These are phyloP conservation scores for Rhinella marina DNA, from an alignment of 2,797 vertebrate species.

Conservation along the genomic window DNA sequence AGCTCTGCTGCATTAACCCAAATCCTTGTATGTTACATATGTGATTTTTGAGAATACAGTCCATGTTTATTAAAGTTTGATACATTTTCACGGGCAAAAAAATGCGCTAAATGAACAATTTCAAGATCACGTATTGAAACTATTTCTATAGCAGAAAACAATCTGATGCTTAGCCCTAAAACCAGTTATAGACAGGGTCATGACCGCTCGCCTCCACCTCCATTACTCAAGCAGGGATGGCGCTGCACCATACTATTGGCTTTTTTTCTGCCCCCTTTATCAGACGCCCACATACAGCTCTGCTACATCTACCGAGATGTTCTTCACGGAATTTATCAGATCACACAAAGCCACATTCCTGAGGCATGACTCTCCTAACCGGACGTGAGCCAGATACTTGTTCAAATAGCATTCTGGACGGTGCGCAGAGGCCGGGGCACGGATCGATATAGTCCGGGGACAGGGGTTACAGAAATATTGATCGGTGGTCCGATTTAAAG, in stretches of 20 bases:
- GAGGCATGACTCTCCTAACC: not conserved
- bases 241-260: not conserved
- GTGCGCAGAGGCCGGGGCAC: not conserved
- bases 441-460: not conserved
- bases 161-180: not conserved
- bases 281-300: constrained; percentile 5
- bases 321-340: constrained; percentile 45
- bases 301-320: not conserved
- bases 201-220: not conserved
- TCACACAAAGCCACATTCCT: constrained; percentile 42
- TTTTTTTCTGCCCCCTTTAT: constrained; percentile 6
- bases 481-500: not conserved
- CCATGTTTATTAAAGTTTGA: too few species aligned
- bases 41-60: too few species aligned
- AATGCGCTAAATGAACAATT: too few species aligned
- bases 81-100: too few species aligned
- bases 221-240: not conserved
- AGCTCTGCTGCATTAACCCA: too few species aligned
- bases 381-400: constrained; percentile 10
- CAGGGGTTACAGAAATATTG: not conserved
- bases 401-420: not conserved
- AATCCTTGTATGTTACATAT: too few species aligned
- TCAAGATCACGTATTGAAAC: too few species aligned
- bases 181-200: not conserved
- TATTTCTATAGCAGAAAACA: too few species aligned